Conservation (phyloP, 1,140 invertebrate species). For the Drosophila tristis region DNA sequence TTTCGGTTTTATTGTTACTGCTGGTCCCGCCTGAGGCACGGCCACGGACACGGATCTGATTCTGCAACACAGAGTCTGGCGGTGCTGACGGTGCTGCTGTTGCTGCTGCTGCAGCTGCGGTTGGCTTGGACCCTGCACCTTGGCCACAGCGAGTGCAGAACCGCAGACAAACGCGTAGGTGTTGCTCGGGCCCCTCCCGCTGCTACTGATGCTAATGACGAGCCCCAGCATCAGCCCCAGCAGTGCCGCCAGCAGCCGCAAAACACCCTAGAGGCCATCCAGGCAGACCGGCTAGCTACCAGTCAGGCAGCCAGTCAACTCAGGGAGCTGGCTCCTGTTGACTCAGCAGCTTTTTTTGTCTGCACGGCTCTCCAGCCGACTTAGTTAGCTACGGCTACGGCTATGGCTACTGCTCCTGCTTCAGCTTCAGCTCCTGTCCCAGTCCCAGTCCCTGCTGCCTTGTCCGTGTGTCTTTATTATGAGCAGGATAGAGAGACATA, state of each 20-base stretch:
- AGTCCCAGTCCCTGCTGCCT: constrained; percentile 10
- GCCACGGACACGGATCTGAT: constrained; percentile 26
- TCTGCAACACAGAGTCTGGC: constrained; percentile 1
- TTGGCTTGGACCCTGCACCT: constrained; percentile 60
- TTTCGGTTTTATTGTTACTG: constrained; percentile 75
- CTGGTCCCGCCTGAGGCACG: constrained; percentile 11
- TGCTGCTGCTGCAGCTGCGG: constrained; percentile 45
- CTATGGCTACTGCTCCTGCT: neutral
- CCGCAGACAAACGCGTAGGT: constrained; percentile 77
- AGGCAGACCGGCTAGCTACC: constrained; percentile 9
- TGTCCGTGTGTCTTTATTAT: constrained; percentile 72
- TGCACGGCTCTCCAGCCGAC: constrained; percentile 24
- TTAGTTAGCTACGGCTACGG: constrained; percentile 53
- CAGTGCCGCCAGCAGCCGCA: constrained; percentile 27
- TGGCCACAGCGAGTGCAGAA: constrained; percentile 65
- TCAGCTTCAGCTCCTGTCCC: neutral
- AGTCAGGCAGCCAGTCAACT: constrained; percentile 15
- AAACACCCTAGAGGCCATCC: constrained; percentile 35
- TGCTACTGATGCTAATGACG: constrained; percentile 74
- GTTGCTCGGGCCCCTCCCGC: constrained; percentile 25
- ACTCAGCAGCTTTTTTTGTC: constrained; percentile 65
- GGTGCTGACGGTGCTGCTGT: neutral
- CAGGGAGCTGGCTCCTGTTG: constrained; percentile 61
- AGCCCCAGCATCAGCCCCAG: constrained; percentile 24
- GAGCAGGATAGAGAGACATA: constrained; percentile 12